Evolutionary conservation across 2,888 invertebrate genomes (phyloP), one percentile per base, ranked within the genome.

Genomic region (Neoitamus cyanurus): DNA sequence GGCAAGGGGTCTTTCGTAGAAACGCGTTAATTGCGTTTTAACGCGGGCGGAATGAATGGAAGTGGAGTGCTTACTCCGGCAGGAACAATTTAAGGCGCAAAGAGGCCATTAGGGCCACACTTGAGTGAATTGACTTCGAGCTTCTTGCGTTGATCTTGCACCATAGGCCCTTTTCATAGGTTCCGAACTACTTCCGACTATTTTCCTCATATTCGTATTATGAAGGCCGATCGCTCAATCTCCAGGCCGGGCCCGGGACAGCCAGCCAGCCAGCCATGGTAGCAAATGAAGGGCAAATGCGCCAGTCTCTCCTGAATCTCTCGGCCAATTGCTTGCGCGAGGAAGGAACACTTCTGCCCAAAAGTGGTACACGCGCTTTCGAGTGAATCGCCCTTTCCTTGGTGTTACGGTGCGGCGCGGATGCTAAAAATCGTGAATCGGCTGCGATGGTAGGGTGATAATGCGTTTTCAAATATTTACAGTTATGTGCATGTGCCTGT

Each of bases 401-500:
- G 20, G 58, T 20, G 20, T 15, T 58, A 2, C 9, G n/a, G 15
- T 58, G 11, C 58, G 20, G 20, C 25, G 15, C 58, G 15, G 20
- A 58, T 25, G 58, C 58, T 25, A 20, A 58, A 58, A 58, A 20
- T 58, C 25, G 58, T 58, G 58, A 58, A 58, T 58, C 58, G 58
- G 20, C 25, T 15, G 9, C 25, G 58, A 58, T 58, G 20, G 58
- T 58, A 58, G 58, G 58, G 58, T 58, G 58, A 58, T 58, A 58
- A 58, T 58, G 58, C 58, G 58, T 58, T 58, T 58, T 58, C 58
- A 58, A 58, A 58, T 58, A 58, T 58, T 58, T 58, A 58, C 58
- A 58, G 58, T 58, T 58, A 58, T 58, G 58, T 58, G 58, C 58
- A 58, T 58, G 58, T 58, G 58, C 58, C 58, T 58, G 58, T 58